Base-by-base conservation (phyloP, 2,888 invertebrate genomes). In the Epinotia ramella region DNA sequence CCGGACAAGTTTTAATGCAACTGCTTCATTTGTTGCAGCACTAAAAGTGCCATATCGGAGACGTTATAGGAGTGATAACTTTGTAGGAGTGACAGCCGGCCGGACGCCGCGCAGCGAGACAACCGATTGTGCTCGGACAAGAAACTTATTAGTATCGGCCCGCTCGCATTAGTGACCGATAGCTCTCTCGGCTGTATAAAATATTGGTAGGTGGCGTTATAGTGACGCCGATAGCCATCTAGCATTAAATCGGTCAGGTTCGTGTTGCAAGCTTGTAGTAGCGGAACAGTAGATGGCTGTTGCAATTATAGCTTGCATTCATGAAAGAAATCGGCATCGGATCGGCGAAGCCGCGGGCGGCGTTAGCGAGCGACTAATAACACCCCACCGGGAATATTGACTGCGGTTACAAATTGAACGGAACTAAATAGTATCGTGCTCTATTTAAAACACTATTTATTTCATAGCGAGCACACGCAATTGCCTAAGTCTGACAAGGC, bases 1-100 rank as follows among this genome's bases (percentile, higher is more conserved):
- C 86, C 83, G 88, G 94, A 92, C 93, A 91, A 92, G 92, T 93
- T 93, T 92, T 93, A 94, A 94, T 93, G 93, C 94, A 91, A 94
- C 92, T 89, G 91, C 94, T 94, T 94, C 94, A 94, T 94, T 93
- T 92, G 92, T 91, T 89, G 88, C 82, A 84, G 86, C 86, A 83
- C 87, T 86, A 85, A 88, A 88, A 92, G 91, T 91, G 89, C 91
- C 89, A 90, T 93, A 93, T 93, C 93, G 84, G 86, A 83, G 87
- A 90, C 89, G 88, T 87, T 90, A 88, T 86, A 89, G 83, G 79
- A 81, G 82, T 83, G 93, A 93, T 93, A 92, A 89, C 92, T 93
- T 92, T 92, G 91, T 88, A 80, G 81, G 72, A 81, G 79, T 81
- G 86, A 86, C 86, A 84, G 85, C 88, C 87, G 89, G 82, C 81